Evolutionary conservation across 2,113 vertebrate genomes (phyloP).

Genomic region (Chascanopsetta lugubris): DNA sequence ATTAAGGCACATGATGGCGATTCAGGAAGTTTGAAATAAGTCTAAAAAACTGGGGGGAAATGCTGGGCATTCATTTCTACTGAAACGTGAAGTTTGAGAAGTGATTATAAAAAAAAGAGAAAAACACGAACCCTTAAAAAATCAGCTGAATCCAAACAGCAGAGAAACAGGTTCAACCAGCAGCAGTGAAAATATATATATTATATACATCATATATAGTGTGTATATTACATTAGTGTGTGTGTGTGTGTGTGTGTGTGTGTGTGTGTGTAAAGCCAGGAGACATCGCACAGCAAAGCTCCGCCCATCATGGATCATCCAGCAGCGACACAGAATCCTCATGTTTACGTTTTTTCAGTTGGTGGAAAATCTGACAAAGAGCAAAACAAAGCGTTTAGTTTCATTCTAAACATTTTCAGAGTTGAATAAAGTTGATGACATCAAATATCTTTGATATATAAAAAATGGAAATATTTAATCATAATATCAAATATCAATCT

Average conservation of each 20-base stretch:
- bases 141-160: neutral
- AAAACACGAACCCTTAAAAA: neutral
- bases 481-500: no score
- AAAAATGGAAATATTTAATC: no score
- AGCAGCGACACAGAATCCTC: constrained; percentile 59
- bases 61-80: neutral
- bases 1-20: constrained; percentile 53
- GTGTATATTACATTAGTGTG: constrained; percentile 66
- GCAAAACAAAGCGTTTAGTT: neutral
- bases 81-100: neutral
- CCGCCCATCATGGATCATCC: constrained; percentile 49
- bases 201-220: constrained; percentile 55
- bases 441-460: no score
- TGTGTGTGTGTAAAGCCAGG: constrained; percentile 55
- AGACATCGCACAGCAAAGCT: constrained; percentile 77
- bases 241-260: constrained; percentile 17
- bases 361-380: constrained; percentile 56
- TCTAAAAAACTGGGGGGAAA: no score
- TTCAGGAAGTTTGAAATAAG: neutral
- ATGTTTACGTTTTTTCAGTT: constrained; percentile 40
- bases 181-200: constrained; percentile 59
- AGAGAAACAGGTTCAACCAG: constrained; percentile 45
- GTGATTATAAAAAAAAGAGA: neutral
- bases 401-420: no score
- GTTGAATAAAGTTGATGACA: no score